phyloP scores from a whole-genome alignment of 2,797 vertebrate species.

The Takifugu rubripes region DNA sequence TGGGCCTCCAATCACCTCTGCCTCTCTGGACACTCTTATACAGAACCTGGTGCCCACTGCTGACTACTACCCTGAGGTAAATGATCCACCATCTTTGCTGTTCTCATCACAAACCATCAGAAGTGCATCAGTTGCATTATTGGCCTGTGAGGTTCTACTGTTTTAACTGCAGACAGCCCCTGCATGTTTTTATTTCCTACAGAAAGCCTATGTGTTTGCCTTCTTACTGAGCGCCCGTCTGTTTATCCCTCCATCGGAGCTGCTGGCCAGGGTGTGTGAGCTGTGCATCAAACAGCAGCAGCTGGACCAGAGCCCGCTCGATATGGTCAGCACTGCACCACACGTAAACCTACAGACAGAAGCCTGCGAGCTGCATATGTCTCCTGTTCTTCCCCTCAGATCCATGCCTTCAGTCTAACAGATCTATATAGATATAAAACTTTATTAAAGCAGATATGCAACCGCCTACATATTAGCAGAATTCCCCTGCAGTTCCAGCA shows the following conservation, averaged over 20 bases:
- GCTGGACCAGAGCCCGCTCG: constrained; percentile 85
- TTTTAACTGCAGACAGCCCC: constrained; percentile 38
- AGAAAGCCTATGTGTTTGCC: constrained; percentile 92
- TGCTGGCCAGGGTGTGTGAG: constrained; percentile 85
- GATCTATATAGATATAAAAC: too few species aligned
- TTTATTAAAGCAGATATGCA: too few species aligned
- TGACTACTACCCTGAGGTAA: constrained; percentile 91
- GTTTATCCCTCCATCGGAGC: constrained; percentile 86
- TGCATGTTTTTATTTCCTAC: constrained; percentile 34
- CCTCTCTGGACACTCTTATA: constrained; percentile 89
- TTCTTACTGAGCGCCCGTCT: constrained; percentile 89
- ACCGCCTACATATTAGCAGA: too few species aligned
- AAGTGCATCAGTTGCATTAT: not conserved
- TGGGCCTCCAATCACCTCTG: constrained; percentile 81
- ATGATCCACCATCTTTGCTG: not conserved
- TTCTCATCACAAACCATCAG: constrained; percentile 14
- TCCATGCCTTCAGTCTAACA: too few species aligned
- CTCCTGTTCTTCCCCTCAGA: too few species aligned
- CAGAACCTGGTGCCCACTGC: constrained; percentile 88
- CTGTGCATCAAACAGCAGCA: constrained; percentile 88
- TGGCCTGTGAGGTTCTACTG: not conserved
- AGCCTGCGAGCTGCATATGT: not conserved
- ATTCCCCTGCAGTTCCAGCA: too few species aligned
- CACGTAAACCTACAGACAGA: constrained; percentile 17
- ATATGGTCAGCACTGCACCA: constrained; percentile 77